A percentile compares a stretch with the other conserved stretches of the same genome.
Conservation (phyloP, 2,797 vertebrate species). For the Chelonia mydas region DNA sequence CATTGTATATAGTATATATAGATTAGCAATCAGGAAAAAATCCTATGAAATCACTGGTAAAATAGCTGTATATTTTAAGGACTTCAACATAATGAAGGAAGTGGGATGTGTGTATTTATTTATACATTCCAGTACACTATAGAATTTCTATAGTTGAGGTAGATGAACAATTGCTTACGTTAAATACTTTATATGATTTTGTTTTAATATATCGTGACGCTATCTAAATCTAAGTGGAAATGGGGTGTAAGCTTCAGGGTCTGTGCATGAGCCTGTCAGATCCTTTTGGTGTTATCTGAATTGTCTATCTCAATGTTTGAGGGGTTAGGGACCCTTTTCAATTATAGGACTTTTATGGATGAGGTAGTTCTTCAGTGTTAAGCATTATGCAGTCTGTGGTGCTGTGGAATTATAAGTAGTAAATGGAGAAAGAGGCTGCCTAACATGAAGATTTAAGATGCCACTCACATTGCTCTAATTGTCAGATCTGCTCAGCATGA, state of each 20-base stretch:
- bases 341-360: not conserved
- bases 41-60: not conserved
- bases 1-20: not conserved
- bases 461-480: not conserved
- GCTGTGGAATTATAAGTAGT: not conserved
- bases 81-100: not conserved
- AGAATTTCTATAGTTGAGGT: not conserved
- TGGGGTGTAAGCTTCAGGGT: not conserved
- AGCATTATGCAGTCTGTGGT: not conserved
- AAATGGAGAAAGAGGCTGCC: not conserved
- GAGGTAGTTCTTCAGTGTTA: not conserved
- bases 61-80: not conserved
- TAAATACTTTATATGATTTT: not conserved
- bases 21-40: not conserved
- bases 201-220: not conserved
- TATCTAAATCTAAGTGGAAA: not conserved
- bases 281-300: not conserved
- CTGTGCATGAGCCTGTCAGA: not conserved
- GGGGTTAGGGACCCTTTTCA: not conserved
- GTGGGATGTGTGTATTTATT: not conserved
- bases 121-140: not conserved
- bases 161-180: not conserved
- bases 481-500: accelerated
- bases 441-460: not conserved
- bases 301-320: not conserved